Percentiles rank a stretch among this genome's conserved stretches.
Conservation (phyloP, 2,888 invertebrate species). For the Silvanus unidentatus region DNA sequence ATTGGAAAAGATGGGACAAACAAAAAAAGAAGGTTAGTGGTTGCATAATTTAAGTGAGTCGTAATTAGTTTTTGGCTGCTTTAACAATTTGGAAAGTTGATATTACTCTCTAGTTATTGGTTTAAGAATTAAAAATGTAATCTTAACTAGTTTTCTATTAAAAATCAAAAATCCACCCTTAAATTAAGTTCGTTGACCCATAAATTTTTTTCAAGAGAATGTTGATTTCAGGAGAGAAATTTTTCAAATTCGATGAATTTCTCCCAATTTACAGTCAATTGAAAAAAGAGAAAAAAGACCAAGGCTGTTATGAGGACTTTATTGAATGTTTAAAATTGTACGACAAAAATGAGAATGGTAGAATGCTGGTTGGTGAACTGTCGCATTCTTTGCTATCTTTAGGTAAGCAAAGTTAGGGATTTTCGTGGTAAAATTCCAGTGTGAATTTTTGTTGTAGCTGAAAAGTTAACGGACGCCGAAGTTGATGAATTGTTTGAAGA, state of each 20-base stretch:
- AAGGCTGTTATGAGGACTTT: conserved; percentile 98
- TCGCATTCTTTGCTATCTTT: conserved; percentile 88
- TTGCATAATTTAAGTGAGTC: no score
- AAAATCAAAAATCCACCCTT: no score
- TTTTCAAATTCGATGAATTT: conserved; percentile 90
- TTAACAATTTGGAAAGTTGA: not conserved
- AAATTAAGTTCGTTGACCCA: no score
- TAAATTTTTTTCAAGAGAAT: no score
- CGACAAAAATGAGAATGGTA: conserved; percentile 95
- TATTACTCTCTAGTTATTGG: not conserved
- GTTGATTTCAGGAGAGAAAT: conserved; percentile 67
- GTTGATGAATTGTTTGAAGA: conserved; percentile 74
- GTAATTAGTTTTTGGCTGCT: no score
- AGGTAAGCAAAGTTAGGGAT: conserved; percentile 53
- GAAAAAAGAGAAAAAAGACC: conserved; percentile 84
- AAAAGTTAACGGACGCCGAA: conserved; percentile 72
- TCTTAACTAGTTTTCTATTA: no score
- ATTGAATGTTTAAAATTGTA: conserved; percentile 98
- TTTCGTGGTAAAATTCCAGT: not conserved
- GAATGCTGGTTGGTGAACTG: conserved; percentile 92
- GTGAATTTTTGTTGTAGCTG: conserved; percentile 54
- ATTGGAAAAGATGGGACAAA: conserved; percentile 88
- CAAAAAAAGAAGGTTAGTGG: conserved; percentile 57
- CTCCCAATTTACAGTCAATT: conserved; percentile 89
- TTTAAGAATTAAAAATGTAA: no score